These are phyloP conservation scores for Alcedo quadribrachys DNA, from an alignment of 2,797 vertebrate genomes.

Conservation along the genomic window DNA sequence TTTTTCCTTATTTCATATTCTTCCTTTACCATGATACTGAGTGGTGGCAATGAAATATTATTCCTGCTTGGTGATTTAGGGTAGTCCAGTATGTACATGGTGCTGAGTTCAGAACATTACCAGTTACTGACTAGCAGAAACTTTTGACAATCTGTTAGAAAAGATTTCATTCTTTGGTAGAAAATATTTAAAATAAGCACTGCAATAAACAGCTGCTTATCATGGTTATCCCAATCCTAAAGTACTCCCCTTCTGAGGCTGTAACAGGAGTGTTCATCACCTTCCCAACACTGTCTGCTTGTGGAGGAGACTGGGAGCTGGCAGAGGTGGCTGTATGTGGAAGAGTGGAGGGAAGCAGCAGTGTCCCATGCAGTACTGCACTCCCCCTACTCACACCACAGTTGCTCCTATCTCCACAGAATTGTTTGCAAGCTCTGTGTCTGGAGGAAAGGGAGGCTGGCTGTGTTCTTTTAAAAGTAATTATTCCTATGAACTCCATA, in stretches of 20 bases:
- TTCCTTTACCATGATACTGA: background rate
- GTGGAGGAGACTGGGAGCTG: background rate
- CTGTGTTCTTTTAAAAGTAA: background rate
- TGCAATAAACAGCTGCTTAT: background rate
- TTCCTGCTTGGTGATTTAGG: background rate
- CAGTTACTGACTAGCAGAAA: background rate
- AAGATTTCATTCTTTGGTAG: background rate
- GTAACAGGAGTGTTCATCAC: background rate
- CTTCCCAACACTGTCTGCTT: background rate
- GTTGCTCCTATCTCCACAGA: background rate
- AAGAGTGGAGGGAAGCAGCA: background rate
- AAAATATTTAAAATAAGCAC: background rate
- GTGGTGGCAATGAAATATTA: background rate
- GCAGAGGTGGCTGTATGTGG: background rate
- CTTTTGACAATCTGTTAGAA: background rate
- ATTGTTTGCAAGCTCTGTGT: background rate
- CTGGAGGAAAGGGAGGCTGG: background rate
- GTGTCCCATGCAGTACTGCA: fast-evolving
- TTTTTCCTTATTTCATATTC: background rate
- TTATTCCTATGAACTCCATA: background rate
- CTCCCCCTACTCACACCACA: background rate
- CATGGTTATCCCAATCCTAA: background rate
- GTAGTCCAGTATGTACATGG: background rate
- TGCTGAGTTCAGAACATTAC: background rate
- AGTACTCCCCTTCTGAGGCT: background rate